A percentile compares a stretch with the other conserved stretches of the same genome.
Conservation (phyloP, 2,888 invertebrate genomes). For the Protophormia terraenovae region DNA sequence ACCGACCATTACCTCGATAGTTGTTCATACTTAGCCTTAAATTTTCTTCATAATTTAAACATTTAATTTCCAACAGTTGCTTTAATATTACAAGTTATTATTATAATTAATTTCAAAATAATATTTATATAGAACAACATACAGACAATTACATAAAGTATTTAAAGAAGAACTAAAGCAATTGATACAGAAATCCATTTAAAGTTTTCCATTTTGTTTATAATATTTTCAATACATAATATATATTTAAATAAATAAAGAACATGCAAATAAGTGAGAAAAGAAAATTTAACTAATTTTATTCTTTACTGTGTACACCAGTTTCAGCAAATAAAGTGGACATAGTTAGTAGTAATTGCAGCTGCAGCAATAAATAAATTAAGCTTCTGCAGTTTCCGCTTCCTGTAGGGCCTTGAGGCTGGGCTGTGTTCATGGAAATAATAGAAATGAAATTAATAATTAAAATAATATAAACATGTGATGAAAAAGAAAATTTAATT, state of each 20-base stretch:
- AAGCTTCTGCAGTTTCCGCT: slow-evolving; percentile 72
- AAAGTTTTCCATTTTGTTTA: not conserved
- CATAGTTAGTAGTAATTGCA: not conserved
- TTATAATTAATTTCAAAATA: not conserved
- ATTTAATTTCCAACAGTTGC: not conserved
- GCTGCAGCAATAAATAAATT: slow-evolving; percentile 40
- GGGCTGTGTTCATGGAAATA: slow-evolving; percentile 69
- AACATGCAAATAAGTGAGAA: slow-evolving; percentile 58
- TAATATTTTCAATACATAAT: not conserved
- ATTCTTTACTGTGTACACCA: slow-evolving; percentile 3
- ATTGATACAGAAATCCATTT: slow-evolving; percentile 56
- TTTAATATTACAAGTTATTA: not conserved
- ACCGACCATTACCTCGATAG: not conserved
- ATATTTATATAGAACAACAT: slow-evolving; percentile 7
- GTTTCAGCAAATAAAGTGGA: not conserved
- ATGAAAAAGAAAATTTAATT: not conserved
- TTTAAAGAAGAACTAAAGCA: slow-evolving; percentile 53
- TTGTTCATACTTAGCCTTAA: not conserved
- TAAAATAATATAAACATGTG: not conserved
- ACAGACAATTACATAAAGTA: slow-evolving; percentile 36
- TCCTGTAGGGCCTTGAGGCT: slow-evolving; percentile 76
- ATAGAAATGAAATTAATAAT: not conserved
- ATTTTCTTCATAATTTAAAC: slow-evolving; percentile 6
- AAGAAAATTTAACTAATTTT: slow-evolving; percentile 2
- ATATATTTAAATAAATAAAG: slow-evolving; percentile 52